These are phyloP conservation scores for Thera britannica DNA, from an alignment of 2,888 invertebrate genomes.

Conservation along the genomic window DNA sequence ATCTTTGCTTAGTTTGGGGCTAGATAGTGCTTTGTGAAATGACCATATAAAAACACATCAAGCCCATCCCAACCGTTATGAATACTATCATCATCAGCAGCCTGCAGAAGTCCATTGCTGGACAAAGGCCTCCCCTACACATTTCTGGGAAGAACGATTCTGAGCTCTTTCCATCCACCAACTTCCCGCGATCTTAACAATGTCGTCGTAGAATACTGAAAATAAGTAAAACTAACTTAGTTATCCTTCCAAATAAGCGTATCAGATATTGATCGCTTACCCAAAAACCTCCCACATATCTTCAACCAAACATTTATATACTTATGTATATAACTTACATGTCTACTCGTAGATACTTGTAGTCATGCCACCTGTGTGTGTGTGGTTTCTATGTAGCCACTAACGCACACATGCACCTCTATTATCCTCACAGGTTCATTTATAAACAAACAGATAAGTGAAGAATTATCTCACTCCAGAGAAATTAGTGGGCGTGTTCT, in stretches of 20 bases:
- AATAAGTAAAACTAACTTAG: no score
- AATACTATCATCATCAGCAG: no score
- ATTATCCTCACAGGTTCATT: conserved; percentile 52
- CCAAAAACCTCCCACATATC: conserved; percentile 17
- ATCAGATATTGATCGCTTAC: conserved; percentile 19
- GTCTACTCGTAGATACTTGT: not conserved
- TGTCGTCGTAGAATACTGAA: no score
- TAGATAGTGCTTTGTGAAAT: no score
- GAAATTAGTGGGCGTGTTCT: conserved; percentile 76
- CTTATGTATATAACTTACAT: conserved; percentile 7
- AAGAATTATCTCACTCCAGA: conserved; percentile 75
- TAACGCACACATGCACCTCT: conserved; percentile 34
- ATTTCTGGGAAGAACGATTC: no score
- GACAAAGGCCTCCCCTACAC: no score
- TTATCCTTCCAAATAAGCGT: conserved; percentile 3
- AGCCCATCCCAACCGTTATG: no score
- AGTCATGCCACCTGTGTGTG: conserved; percentile 39
- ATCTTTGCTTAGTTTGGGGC: no score
- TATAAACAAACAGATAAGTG: conserved; percentile 27
- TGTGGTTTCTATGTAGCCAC: conserved; percentile 24
- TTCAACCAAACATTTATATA: conserved; percentile 2
- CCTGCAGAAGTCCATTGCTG: no score
- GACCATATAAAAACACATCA: no score
- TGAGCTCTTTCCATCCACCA: no score
- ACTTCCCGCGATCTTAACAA: no score